These are phyloP conservation scores for Malurus elegans DNA, from an alignment of 2,113 vertebrate genomes.

Conservation along the genomic window DNA sequence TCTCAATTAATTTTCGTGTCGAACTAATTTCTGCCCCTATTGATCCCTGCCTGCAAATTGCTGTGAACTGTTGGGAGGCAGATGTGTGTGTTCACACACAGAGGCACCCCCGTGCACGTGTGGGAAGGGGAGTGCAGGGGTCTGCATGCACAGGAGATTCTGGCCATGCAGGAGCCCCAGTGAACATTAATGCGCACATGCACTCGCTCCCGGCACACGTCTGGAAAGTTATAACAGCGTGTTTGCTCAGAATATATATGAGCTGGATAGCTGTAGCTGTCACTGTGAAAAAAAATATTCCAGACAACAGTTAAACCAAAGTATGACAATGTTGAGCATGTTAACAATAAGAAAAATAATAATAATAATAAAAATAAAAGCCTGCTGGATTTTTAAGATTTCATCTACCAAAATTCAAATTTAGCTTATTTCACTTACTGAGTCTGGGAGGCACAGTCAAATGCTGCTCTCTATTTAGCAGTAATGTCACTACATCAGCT, in stretches of 20 bases:
- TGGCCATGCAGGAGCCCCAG: not conserved
- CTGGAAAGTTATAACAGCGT: not conserved
- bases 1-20: not conserved
- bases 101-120: not conserved
- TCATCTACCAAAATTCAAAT: conserved; percentile 4
- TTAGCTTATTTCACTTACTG: conserved; percentile 5
- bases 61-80: not conserved
- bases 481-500: conserved; percentile 31
- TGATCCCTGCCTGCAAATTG: not conserved
- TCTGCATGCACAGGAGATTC: not conserved
- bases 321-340: not conserved
- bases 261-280: not conserved
- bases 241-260: not conserved
- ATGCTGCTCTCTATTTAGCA: conserved; percentile 11
- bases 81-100: not conserved
- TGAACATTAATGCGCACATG: not conserved
- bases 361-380: not conserved
- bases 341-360: not conserved
- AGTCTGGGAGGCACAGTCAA: conserved; percentile 1
- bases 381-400: not conserved
- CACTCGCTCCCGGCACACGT: not conserved
- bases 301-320: not conserved
- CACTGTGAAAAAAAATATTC: not conserved
- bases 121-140: not conserved
- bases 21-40: not conserved